These are phyloP conservation scores for Willisornis vidua DNA, from an alignment of 2,113 vertebrate species.

Conservation along the genomic window DNA sequence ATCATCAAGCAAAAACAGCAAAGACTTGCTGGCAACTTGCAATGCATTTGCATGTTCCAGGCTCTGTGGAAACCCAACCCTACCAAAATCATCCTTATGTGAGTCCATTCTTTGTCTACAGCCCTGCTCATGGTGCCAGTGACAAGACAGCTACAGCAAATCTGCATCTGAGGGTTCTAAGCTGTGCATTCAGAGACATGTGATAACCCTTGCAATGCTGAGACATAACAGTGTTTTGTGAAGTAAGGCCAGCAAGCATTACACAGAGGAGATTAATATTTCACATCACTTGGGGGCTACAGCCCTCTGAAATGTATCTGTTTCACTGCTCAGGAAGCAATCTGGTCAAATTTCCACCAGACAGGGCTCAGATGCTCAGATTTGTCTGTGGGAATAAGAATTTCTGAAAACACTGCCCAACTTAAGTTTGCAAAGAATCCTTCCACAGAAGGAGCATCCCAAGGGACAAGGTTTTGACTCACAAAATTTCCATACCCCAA, in stretches of 20 bases:
- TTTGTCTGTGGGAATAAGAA: background rate
- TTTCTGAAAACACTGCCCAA: background rate
- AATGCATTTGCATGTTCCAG: background rate
- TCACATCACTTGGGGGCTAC: background rate
- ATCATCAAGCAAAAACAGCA: background rate
- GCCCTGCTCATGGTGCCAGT: background rate
- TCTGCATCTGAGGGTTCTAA: background rate
- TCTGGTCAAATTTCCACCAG: background rate
- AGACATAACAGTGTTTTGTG: background rate
- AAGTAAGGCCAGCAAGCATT: background rate
- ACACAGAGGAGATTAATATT: background rate
- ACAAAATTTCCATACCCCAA: background rate
- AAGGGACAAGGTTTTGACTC: background rate
- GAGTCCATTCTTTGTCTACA: background rate
- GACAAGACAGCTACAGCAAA: background rate
- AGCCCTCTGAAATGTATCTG: background rate
- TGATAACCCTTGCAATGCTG: background rate
- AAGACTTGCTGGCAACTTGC: background rate
- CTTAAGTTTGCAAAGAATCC: background rate
- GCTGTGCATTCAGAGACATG: background rate
- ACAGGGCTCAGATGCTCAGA: background rate
- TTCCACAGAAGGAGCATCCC: background rate
- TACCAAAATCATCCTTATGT: background rate
- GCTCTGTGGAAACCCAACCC: background rate
- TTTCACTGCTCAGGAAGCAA: background rate